These are phyloP conservation scores for Dolomedes plantarius DNA, from an alignment of 2,888 invertebrate species.

Conservation along the genomic window DNA sequence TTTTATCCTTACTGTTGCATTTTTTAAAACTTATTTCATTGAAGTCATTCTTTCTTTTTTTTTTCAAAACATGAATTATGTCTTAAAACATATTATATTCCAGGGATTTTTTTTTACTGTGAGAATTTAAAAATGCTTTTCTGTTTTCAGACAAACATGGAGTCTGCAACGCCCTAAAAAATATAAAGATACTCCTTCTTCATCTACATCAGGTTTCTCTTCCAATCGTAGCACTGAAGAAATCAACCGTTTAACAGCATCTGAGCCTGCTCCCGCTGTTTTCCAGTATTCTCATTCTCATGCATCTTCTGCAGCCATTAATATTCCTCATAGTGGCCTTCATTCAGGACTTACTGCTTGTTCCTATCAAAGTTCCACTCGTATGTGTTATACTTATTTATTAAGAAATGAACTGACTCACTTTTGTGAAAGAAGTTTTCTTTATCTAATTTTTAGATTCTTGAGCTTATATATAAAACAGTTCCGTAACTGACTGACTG, in stretches of 20 bases:
- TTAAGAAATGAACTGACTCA: not conserved
- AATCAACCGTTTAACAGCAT: slow-evolving; percentile 50
- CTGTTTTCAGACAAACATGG: slow-evolving; percentile 69
- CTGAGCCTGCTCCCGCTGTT: slow-evolving; percentile 38
- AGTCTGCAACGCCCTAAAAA: slow-evolving; percentile 70
- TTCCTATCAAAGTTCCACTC: slow-evolving; percentile 52
- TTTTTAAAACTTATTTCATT: no score
- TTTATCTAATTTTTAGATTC: not conserved
- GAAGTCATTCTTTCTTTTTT: no score
- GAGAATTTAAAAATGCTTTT: no score
- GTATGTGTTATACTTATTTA: not conserved
- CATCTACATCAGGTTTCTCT: not conserved
- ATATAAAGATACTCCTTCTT: slow-evolving; percentile 62
- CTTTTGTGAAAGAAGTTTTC: not conserved
- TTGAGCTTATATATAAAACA: not conserved
- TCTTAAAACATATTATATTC: no score
- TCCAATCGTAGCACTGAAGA: slow-evolving; percentile 63
- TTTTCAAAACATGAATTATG: no score
- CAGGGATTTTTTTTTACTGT: no score
- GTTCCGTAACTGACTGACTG: no score
- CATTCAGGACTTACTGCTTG: slow-evolving; percentile 21
- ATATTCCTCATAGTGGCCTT: slow-evolving; percentile 47
- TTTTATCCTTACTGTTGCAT: no score
- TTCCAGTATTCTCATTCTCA: slow-evolving; percentile 40
- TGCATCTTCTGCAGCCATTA: slow-evolving; percentile 72